A percentile compares a stretch with the other conserved stretches of the same genome.
Conservation (phyloP, 1,140 invertebrate species). For the Drosophila miranda region DNA sequence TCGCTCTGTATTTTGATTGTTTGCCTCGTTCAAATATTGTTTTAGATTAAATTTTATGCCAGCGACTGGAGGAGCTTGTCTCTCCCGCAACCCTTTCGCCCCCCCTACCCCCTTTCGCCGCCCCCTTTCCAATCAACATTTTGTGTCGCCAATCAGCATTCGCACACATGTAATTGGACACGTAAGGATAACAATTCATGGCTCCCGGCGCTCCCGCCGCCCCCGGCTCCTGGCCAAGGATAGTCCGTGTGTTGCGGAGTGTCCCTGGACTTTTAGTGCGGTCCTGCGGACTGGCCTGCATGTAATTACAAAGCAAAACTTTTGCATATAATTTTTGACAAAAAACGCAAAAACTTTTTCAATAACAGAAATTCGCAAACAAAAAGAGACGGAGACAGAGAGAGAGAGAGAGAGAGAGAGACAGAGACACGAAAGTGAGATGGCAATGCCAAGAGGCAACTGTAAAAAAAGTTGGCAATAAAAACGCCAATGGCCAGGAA, state of each 20-base stretch:
- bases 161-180: slow-evolving; percentile 33
- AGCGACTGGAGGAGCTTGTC: not conserved
- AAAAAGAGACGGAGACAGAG: slow-evolving; percentile 14
- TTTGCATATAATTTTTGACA: slow-evolving; percentile 68
- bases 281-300: slow-evolving; percentile 32
- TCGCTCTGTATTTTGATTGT: slow-evolving; percentile 34
- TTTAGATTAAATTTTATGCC: slow-evolving; percentile 38
- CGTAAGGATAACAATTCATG: slow-evolving; percentile 27
- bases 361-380: slow-evolving; percentile 69
- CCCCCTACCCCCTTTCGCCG: not conserved
- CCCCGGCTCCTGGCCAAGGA: not conserved
- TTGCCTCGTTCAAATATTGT: slow-evolving; percentile 58
- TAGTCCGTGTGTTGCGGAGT: not conserved
- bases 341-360: slow-evolving; percentile 72
- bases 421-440: slow-evolving; percentile 5
- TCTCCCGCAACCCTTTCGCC: too few relatives aligned
- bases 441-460: slow-evolving; percentile 59
- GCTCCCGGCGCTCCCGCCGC: not conserved
- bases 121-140: slow-evolving; percentile 4
- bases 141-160: slow-evolving; percentile 28
- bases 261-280: slow-evolving; percentile 14
- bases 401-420: slow-evolving; percentile 5
- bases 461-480: slow-evolving; percentile 73
- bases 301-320: slow-evolving; percentile 79
- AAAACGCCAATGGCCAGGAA: slow-evolving; percentile 69